A percentile compares a stretch with the other conserved stretches of the same genome.
Evolutionary conservation across 1,140 invertebrate genomes (phyloP).

Genomic region (Cydia pomonella): DNA sequence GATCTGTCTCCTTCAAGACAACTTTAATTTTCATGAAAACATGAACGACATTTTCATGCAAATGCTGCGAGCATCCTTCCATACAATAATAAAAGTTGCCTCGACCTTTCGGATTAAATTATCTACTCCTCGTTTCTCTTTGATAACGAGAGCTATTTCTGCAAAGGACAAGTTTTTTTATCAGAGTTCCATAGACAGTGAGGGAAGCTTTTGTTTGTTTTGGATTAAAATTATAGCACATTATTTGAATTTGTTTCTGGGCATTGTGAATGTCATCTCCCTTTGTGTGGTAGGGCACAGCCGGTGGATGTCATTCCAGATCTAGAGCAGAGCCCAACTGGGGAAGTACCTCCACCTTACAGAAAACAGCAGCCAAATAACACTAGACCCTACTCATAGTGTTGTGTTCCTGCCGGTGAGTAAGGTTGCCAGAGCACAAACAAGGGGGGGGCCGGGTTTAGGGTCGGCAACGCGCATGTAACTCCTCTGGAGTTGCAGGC

Average conservation of each 20-base stretch:
- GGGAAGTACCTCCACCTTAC: no score
- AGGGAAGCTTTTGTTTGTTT: neutral
- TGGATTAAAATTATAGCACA: neutral
- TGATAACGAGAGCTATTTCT: constrained; percentile 24
- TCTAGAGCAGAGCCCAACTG: no score
- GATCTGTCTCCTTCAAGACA: constrained; percentile 17
- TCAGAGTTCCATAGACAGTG: neutral
- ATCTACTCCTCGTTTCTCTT: constrained; percentile 27
- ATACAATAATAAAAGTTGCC: constrained; percentile 25
- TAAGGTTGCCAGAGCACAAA: no score
- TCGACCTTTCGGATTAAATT: constrained; percentile 29
- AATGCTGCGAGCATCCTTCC: constrained; percentile 10
- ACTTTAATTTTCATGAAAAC: constrained; percentile 17
- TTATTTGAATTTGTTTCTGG: neutral
- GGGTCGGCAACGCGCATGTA: no score
- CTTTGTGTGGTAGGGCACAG: no score
- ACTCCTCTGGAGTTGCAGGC: no score
- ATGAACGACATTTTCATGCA: constrained; percentile 18
- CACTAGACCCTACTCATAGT: no score
- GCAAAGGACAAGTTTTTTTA: constrained; percentile 11
- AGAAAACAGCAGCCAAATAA: no score
- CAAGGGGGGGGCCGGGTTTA: no score
- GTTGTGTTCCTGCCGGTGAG: no score
- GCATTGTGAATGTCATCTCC: no score
- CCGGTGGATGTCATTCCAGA: no score